phyloP scores from a whole-genome alignment of 2,797 vertebrate genomes.

The Harpagifer antarcticus region DNA sequence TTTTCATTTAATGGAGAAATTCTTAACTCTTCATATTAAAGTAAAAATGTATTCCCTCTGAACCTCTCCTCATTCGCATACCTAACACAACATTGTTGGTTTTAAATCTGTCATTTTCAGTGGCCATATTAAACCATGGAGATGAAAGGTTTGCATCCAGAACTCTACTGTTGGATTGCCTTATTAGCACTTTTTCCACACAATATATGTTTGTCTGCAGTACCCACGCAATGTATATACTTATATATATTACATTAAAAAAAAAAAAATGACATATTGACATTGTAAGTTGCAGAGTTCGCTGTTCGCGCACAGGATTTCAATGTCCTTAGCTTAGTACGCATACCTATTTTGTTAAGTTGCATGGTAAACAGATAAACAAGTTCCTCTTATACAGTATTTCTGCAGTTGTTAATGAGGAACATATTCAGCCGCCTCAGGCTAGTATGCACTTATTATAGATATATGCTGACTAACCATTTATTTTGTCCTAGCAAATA shows the following conservation, averaged over 20 bases:
- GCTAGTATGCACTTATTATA: not conserved
- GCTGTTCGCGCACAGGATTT: not conserved
- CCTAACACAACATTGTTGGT: no score
- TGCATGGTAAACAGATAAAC: not conserved
- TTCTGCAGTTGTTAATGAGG: not conserved
- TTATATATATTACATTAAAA: not conserved
- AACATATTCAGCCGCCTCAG: slow-evolving; percentile 12
- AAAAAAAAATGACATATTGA: not conserved
- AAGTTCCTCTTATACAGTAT: not conserved
- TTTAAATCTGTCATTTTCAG: no score
- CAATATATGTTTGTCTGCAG: no score
- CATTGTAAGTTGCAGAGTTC: not conserved
- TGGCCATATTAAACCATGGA: no score
- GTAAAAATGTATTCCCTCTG: no score
- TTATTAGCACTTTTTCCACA: no score
- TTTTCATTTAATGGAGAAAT: no score
- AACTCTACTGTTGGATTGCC: no score
- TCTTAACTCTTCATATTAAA: no score
- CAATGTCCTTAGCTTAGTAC: not conserved
- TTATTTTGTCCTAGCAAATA: not conserved
- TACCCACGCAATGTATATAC: not conserved
- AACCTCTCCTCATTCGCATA: no score
- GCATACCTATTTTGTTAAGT: not conserved
- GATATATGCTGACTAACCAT: slow-evolving; percentile 1
- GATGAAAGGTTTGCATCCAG: no score